phyloP scores from a whole-genome alignment of 2,888 invertebrate genomes.

The Sarcophaga carnaria region DNA sequence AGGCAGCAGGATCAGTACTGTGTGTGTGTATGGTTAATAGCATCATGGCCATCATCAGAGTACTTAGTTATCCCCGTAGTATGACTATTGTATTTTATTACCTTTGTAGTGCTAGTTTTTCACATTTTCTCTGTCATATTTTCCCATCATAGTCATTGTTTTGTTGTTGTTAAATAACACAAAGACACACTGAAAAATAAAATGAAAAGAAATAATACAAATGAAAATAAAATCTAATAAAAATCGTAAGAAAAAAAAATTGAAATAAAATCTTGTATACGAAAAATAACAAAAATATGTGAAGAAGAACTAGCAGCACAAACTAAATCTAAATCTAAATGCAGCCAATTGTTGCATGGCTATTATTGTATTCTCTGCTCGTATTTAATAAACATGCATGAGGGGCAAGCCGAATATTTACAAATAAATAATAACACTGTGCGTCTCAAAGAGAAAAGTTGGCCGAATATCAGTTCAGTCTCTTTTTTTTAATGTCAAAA shows the following conservation, averaged over 20 bases:
- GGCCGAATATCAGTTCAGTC: too few species aligned
- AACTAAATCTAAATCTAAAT: slow-evolving; percentile 45
- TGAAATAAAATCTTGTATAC: slow-evolving; percentile 53
- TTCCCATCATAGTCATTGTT: slow-evolving; percentile 40
- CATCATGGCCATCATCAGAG: neutral
- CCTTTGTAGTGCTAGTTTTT: slow-evolving; percentile 60
- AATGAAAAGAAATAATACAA: neutral
- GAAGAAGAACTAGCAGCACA: slow-evolving; percentile 11
- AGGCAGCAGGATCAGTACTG: neutral
- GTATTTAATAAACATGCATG: slow-evolving; percentile 1
- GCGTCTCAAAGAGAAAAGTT: too few species aligned
- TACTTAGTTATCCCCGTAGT: slow-evolving; percentile 58
- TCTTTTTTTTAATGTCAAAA: too few species aligned
- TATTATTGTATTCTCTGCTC: slow-evolving; percentile 19
- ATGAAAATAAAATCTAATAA: slow-evolving; percentile 50
- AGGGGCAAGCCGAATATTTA: neutral
- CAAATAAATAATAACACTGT: neutral
- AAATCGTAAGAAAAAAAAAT: neutral
- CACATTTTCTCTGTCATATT: slow-evolving; percentile 7
- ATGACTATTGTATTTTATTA: slow-evolving; percentile 69
- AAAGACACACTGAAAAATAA: slow-evolving; percentile 30
- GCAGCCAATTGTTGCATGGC: slow-evolving; percentile 68
- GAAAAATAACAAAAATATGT: slow-evolving; percentile 34
- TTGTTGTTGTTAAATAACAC: slow-evolving; percentile 56
- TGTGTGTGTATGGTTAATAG: too few species aligned